A percentile compares a stretch with the other conserved stretches of the same genome.
phyloP scores from a whole-genome alignment of 1,140 invertebrate species.

The Drosophila obscura region DNA sequence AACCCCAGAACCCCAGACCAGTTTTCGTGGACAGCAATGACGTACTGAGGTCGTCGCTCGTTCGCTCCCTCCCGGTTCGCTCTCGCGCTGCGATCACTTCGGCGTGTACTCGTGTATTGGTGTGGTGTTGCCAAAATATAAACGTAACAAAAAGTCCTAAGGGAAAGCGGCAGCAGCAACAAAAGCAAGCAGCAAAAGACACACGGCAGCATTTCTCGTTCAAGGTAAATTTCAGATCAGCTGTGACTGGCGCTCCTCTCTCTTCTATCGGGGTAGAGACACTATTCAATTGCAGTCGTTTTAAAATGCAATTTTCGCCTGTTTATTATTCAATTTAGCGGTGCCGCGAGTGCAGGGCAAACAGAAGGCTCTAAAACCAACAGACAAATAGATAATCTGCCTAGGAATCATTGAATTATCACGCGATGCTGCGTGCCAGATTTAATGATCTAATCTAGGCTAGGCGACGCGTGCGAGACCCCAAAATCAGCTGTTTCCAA shows the following conservation, averaged over 20 bases:
- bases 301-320: conserved; percentile 10
- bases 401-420: conserved; percentile 57
- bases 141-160: conserved; percentile 45
- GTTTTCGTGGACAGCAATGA: conserved; percentile 65
- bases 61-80: conserved; percentile 29
- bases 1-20: conserved; percentile 57
- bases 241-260: conserved; percentile 28
- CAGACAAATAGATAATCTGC: conserved; percentile 38
- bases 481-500: conserved; percentile 46
- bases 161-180: conserved; percentile 29
- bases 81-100: conserved; percentile 24
- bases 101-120: conserved; percentile 17
- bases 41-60: conserved; percentile 52
- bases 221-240: conserved; percentile 69
- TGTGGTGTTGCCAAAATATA: conserved; percentile 65
- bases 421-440: conserved; percentile 51
- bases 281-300: conserved; percentile 11
- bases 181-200: conserved; percentile 24
- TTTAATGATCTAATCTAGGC: background rate
- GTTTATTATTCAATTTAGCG: conserved; percentile 35
- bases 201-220: conserved; percentile 37
- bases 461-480: conserved; percentile 11
- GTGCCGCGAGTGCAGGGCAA: conserved; percentile 20
- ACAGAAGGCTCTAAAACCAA: conserved; percentile 31
- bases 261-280: background rate